Conservation (phyloP, 2,888 invertebrate species). For the Epirrhoe alternata region DNA sequence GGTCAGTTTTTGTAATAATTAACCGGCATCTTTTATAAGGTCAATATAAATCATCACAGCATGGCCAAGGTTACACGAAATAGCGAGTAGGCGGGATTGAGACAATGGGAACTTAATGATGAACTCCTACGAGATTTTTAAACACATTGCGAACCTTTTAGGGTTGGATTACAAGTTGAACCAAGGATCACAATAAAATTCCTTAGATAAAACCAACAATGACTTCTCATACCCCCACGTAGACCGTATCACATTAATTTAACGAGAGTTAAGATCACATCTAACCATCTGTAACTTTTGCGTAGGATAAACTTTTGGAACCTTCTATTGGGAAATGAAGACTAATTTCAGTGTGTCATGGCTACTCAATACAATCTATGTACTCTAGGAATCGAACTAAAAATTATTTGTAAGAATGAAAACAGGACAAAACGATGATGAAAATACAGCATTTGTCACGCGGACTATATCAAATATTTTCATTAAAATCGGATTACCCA, state of each 20-base stretch:
- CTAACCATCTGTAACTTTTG: conserved; percentile 2
- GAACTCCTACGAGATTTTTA: conserved; percentile 46
- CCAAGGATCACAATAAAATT: conserved; percentile 16
- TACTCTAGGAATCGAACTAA: too few relatives aligned
- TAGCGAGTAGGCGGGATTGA: conserved; percentile 44
- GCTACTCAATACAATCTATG: background rate
- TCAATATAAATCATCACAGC: conserved; percentile 64
- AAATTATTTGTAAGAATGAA: too few relatives aligned
- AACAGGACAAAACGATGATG: too few relatives aligned
- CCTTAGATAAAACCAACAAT: conserved; percentile 2
- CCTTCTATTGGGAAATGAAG: conserved; percentile 2
- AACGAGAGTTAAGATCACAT: background rate
- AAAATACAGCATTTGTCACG: too few relatives aligned
- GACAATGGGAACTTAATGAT: conserved; percentile 48
- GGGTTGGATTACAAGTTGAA: conserved; percentile 9
- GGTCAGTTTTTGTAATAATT: conserved; percentile 67
- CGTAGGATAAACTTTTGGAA: conserved; percentile 7
- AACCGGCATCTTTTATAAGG: conserved; percentile 65
- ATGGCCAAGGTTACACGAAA: conserved; percentile 56
- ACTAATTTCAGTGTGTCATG: background rate
- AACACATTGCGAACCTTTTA: conserved; percentile 6
- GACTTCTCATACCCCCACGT: conserved; percentile 3
- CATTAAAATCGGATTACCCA: too few relatives aligned
- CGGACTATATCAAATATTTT: too few relatives aligned
- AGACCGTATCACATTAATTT: background rate